These are phyloP conservation scores for Hypsibius dujardini DNA, from an alignment of 1,140 invertebrate species.

Conservation along the genomic window DNA sequence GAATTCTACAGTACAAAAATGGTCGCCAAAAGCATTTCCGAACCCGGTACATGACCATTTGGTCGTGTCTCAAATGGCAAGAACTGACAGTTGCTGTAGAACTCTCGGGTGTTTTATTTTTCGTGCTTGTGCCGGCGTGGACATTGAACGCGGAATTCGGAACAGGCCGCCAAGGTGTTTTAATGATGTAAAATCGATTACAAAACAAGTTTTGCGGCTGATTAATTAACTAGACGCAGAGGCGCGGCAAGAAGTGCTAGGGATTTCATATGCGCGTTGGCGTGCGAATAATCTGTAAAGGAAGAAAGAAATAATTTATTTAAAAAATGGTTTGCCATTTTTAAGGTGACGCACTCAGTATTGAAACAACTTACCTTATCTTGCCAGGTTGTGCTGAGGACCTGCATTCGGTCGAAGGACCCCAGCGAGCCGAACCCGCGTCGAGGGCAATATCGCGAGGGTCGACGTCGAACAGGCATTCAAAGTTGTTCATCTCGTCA, in stretches of 20 bases:
- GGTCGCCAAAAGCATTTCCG: too few relatives aligned
- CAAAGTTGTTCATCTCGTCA: neutral
- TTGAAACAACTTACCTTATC: neutral
- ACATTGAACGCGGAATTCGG: too few relatives aligned
- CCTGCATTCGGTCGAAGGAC: slow-evolving; percentile 1
- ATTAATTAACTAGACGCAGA: neutral
- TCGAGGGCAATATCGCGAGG: neutral
- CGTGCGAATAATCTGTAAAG: slow-evolving; percentile 6
- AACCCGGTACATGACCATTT: too few relatives aligned
- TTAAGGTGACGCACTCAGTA: neutral
- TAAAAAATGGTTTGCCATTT: neutral
- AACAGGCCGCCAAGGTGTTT: too few relatives aligned
- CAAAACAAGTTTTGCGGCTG: too few relatives aligned
- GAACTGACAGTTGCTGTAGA: too few relatives aligned
- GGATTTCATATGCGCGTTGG: neutral
- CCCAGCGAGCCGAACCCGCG: neutral
- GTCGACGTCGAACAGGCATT: neutral
- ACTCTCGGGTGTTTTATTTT: too few relatives aligned
- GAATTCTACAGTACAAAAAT: too few relatives aligned
- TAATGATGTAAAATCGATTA: too few relatives aligned
- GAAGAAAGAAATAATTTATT: neutral
- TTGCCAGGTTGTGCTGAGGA: neutral
- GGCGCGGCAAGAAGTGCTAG: neutral
- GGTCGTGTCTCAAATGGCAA: too few relatives aligned
- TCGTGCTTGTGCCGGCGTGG: too few relatives aligned